Base-by-base conservation (phyloP, 2,113 vertebrate species). In the Larimichthys polyactis region DNA sequence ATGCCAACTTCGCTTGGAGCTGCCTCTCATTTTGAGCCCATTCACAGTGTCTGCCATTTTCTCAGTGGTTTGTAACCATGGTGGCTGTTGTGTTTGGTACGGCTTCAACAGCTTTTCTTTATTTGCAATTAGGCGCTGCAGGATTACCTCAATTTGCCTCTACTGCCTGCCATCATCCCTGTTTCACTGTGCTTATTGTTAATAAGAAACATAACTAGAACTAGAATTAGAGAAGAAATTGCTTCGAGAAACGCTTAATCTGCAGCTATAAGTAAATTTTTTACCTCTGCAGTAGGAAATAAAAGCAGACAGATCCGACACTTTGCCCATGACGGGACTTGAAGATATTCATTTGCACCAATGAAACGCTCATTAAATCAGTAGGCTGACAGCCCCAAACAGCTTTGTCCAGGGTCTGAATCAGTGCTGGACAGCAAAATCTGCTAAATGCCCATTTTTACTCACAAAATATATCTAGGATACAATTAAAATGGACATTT, bases 61-160 rank as follows among this genome's bases (percentile, higher is more conserved):
- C 82, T 71, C 82, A 16, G 48, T 1, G 72, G 82, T 82, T 73
- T 70, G 86, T 91, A 71, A 87, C 80, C 83, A 91, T 90, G 78
- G 79, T 24, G 74, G 78, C 81, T 74, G 79, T 62, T 82, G 59
- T 82, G 84, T 89, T 83, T 82, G 75, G 54, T 75, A 12, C 67
- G 74, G 76, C 83, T 78, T 78, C 78, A 65, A 65, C 52, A 72
- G 68, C 71, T 75, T 89, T 81, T 78, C 68, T 90, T 88, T 54
- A 81, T 85, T 82, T 82, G 76, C 68, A 84, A 83, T 91, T 88
- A 85, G 59, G 82, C 10, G 60, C 72, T 62, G 36, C 20, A 85
- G 72, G 63, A 87, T 87, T 75, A 85, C 69, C 64, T 85, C 79
- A 84, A 43, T 78, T 81, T 83, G 71, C 79, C 71, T 65, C 43